Conservation (phyloP, 2,888 invertebrate species). For the Actias luna region DNA sequence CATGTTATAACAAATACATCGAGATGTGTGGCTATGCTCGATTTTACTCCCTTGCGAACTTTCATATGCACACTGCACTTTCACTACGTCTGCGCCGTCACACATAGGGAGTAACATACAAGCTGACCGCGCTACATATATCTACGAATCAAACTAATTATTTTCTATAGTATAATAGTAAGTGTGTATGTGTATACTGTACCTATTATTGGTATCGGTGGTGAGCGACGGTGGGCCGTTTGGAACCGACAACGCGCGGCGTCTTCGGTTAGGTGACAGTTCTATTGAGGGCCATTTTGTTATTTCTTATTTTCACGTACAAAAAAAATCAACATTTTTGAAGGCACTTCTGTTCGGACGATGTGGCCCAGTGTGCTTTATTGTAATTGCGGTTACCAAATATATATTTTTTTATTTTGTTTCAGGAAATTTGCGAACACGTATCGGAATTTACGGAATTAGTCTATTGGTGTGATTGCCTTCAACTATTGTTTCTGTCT, state of each 20-base stretch:
- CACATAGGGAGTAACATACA: constrained; percentile 38
- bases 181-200: constrained; percentile 73
- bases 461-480: constrained; percentile 83
- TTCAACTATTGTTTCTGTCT: constrained; percentile 92
- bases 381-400: constrained; percentile 62
- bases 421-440: constrained; percentile 15
- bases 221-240: constrained; percentile 47
- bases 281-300: constrained; percentile 94
- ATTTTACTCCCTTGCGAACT: constrained; percentile 38
- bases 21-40: constrained; percentile 55
- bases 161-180: constrained; percentile 80
- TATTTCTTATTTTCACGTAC: constrained; percentile 87
- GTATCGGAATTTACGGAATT: constrained; percentile 40
- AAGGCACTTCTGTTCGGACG: constrained; percentile 98
- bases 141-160: constrained; percentile 82
- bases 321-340: constrained; percentile 90
- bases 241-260: constrained; percentile 63
- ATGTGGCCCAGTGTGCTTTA: constrained; percentile 91
- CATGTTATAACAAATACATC: constrained; percentile 80
- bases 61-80: constrained; percentile 4
- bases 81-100: background rate
- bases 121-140: constrained; percentile 69
- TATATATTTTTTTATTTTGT: constrained; percentile 42
- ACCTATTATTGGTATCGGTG: constrained; percentile 56
- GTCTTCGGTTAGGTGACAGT: constrained; percentile 86